Base-by-base conservation (phyloP, 2,797 vertebrate species). In the Sebastes hopkinsi region DNA sequence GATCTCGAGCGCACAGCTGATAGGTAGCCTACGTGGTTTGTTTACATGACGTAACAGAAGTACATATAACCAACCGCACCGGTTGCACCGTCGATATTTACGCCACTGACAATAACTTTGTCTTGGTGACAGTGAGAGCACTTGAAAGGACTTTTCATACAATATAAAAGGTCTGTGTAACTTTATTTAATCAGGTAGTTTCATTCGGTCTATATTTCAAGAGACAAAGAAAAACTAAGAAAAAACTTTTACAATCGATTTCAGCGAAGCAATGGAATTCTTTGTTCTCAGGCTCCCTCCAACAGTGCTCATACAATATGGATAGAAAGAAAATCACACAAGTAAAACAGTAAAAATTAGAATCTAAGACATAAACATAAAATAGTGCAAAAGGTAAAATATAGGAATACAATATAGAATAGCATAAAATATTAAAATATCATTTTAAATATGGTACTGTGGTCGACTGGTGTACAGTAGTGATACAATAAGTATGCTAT, bases 391-490 rank as follows among this genome's bases (percentile, higher is more conserved):
- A 46, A 27, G 23, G 20, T 27, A 66, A 66, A 66, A 27, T 66
- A 27, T 4, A 46, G 1, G 23, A 50, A 29, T 20, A 46, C 6
- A 29, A 29, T 29, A 7, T 29, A 4, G 16, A 38, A 64, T 36
- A 22, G 6, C 22, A 23, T 64, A 0, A 7, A 46, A 4, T 66
- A 18, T 20, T 18, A 46, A 46, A 46, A 46, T 16, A 46, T 0
- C 0, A 29, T 29, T 6, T 29, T 7, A 52, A 52, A 52, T 52
- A n/a, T 20, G 0, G 25, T n/a, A 0, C 6, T 67, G 16, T 66
- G 62, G n/a, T 46, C 1, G 8, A 66, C 22, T 4, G 3, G 36
- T 65, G 34, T 16, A 25, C 34, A 23, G 34, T 9, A 38, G n/a
- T 38, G 13, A 23, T 14, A 16, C 3, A 27, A 27, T 66, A 14